Evolutionary conservation across 1,140 invertebrate genomes (phyloP).

Genomic region (Apocrypta bakeri): DNA sequence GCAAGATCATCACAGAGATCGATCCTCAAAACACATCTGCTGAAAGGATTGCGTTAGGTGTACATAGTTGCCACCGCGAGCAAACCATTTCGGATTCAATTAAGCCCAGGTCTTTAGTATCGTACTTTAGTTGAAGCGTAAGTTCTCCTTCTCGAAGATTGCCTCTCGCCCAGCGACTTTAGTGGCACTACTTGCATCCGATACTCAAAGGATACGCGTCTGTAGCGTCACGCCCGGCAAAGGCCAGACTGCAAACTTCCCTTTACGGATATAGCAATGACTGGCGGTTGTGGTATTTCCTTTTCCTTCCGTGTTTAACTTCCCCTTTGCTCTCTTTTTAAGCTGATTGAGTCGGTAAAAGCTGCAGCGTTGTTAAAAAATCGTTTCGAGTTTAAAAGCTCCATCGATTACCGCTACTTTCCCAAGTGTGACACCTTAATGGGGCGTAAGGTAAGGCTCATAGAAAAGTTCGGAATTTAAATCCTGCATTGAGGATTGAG

Average conservation of each 20-base stretch:
- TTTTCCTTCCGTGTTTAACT: background rate
- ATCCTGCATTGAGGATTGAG: background rate
- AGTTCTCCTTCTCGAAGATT: constrained; percentile 33
- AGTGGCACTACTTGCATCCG: background rate
- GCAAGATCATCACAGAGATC: background rate
- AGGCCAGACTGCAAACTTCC: background rate
- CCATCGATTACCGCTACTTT: background rate
- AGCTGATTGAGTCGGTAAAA: background rate
- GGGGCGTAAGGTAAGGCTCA: background rate
- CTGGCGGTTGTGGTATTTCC: background rate
- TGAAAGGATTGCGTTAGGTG: constrained; percentile 3
- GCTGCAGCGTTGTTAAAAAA: background rate
- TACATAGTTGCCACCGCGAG: background rate
- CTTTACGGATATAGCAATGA: background rate
- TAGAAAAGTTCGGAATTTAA: background rate
- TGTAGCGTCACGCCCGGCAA: background rate
- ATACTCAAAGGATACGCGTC: background rate
- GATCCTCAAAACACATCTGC: background rate
- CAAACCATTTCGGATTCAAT: constrained; percentile 38
- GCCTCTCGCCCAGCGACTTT: constrained; percentile 30
- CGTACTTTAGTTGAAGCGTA: constrained; percentile 1
- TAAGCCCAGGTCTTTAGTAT: constrained; percentile 38
- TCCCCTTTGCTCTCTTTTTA: background rate
- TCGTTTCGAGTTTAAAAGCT: background rate
- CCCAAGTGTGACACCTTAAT: background rate